Evolutionary conservation across 2,797 vertebrate genomes (phyloP).

Genomic region (Danio aesculapii): DNA sequence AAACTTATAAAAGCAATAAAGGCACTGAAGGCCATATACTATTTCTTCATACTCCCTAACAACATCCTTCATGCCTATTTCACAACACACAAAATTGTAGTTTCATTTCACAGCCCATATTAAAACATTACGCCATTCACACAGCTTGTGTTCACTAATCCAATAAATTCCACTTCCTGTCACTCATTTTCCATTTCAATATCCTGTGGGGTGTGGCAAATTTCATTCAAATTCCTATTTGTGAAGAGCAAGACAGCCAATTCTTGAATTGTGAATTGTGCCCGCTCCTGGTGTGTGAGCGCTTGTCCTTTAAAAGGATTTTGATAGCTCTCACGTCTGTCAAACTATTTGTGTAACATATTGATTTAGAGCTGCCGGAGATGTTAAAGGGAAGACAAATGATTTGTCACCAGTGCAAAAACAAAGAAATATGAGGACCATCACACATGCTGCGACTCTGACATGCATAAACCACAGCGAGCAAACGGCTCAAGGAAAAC

Average conservation of each 20-base stretch:
- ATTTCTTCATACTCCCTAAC: not conserved
- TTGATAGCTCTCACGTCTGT: constrained; percentile 70
- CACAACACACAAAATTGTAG: not conserved
- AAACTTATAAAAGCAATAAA: not conserved
- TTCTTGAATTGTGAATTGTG: not conserved
- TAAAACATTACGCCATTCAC: constrained; percentile 5
- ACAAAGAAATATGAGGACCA: constrained; percentile 29
- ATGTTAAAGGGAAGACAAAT: constrained; percentile 47
- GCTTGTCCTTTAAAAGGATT: constrained; percentile 46
- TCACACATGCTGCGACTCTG: not conserved
- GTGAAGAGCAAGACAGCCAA: not conserved
- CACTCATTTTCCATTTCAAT: constrained; percentile 3
- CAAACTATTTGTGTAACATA: constrained; percentile 46
- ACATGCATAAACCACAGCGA: not conserved
- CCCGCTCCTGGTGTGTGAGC: constrained; percentile 45
- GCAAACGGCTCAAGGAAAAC: not conserved
- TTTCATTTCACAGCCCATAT: not conserved
- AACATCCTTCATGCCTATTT: not conserved
- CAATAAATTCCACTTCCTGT: constrained; percentile 4
- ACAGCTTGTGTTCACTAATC: constrained; percentile 8
- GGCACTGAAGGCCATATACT: not conserved
- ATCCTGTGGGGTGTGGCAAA: not conserved
- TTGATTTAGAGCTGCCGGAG: constrained; percentile 26
- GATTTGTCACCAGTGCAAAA: constrained; percentile 28
- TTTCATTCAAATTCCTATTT: not conserved